Base-by-base conservation (phyloP, 2,797 vertebrate genomes). In the Anguilla megastoma region DNA sequence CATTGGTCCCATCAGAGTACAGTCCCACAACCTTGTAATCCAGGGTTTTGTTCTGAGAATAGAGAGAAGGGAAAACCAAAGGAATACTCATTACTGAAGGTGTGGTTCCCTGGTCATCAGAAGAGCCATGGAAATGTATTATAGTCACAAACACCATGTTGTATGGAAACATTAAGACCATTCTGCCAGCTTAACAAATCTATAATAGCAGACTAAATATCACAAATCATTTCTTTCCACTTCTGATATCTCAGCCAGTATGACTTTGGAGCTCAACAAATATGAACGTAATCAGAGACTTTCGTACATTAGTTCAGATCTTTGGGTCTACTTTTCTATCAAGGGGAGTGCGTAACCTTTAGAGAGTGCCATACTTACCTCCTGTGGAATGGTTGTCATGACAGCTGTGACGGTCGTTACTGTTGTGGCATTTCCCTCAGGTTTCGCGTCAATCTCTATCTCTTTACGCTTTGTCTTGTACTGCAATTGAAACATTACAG, bases 381-480 rank as follows among this genome's bases (percentile, higher is more conserved):
- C 91, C 93, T 96, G 90, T 89, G 89, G 88, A 33, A 96, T 90
- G 3, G 91, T 94, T 14, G 95, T 89, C 6, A 94, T 94, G 90
- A 96, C 74, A 0, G 92, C 89, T 0, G 96, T 95, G 27, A 96
- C 89, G 36, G 95, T 89, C 24, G 94, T 92, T 54, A 93, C 92
- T 1, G 90, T 91, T 1, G 95, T 93, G 0, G 91, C 92, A 66
- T 95, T 95, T 83, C 54, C 90, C 33, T 85, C 76, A 63, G 89
- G 9, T 48, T 90, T 91, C 7, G 0, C 10, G 0, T 48, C 88
- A 76, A 89, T 74, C 82, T 92, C 91, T 91, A 98, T 82, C 94
- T 98, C 97, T 94, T 97, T 96, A 90, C 97, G 98, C 76, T 93
- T 97, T 41, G 97, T 99, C 95, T 99, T 99, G 93, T 98, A 99